Conservation (phyloP, 2,113 vertebrate genomes). For the Azemiops feae region DNA sequence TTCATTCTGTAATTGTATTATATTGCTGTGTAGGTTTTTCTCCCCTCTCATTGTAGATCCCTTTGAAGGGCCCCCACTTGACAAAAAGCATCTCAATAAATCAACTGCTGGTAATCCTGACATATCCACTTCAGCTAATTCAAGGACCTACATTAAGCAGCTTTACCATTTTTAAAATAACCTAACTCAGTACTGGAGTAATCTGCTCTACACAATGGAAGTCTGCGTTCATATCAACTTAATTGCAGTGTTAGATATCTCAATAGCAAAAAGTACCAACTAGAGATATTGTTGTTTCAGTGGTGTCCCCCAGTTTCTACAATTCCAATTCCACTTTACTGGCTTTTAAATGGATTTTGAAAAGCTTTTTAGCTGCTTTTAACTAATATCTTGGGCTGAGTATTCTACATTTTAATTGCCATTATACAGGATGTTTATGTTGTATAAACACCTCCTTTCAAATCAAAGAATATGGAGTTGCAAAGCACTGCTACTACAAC, state of each 20-base stretch:
- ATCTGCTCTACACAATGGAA: neutral
- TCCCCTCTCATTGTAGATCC: neutral
- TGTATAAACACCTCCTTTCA: neutral
- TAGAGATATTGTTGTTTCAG: neutral
- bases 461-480: neutral
- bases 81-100: neutral
- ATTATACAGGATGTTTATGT: neutral
- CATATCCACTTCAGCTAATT: slow-evolving; percentile 58
- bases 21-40: neutral
- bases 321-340: neutral
- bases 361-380: neutral
- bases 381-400: neutral
- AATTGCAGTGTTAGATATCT: neutral
- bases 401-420: neutral
- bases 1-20: neutral
- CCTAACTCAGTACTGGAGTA: neutral
- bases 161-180: slow-evolving; percentile 45
- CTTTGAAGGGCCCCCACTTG: neutral
- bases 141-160: slow-evolving; percentile 54
- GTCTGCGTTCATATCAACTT: neutral
- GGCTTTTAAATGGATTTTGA: neutral
- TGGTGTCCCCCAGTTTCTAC: neutral
- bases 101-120: slow-evolving; percentile 53
- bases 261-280: neutral
- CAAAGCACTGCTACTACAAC: neutral